Base-by-base conservation (phyloP, 2,888 invertebrate species). In the Cheilosia scutellata region DNA sequence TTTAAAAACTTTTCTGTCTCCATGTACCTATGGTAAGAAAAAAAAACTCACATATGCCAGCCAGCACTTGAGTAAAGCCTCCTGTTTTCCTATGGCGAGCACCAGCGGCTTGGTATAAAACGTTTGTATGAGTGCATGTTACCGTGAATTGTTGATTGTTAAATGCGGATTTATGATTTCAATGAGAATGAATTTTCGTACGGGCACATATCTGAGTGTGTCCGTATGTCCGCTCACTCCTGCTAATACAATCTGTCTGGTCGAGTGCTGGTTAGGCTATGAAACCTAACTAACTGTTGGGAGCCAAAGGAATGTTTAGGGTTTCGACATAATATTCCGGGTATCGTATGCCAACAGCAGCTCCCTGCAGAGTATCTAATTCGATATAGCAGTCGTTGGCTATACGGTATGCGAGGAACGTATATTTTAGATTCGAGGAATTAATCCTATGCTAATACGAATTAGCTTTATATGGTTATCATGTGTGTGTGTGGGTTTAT, bases 131-230 rank as follows among this genome's bases (percentile, higher is more conserved):
- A 83, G 86, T 88, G 86, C 83, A 88, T 82, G 88, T 88, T 88
- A 87, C 88, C 88, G 87, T 88, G 86, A 88, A 88, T 88, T 88
- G 87, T 88, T 88, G 88, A 88, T 88, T 88, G 88, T 88, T 88
- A 88, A 87, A 77, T 82, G 87, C 82, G 86, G 88, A 88, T 87
- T 88, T 88, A 87, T 88, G 88, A 87, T 88, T 88, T 88, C 87
- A 83, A 88, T 87, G 82, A 68, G 86, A 63, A 82, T 77, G 68
- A 82, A 68, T 77, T 82, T 82, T 82, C 63, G 25, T 63, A 65
- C 51, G 58, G 40, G 40, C 33, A 58, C 37, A 55, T 37, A 60
- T 25, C 57, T 71, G 9, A 37, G 13, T 25, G 49, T n/a, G 62
- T 51, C 16, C 20, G 27, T 13, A 27, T 51, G 51, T 51, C 51